Evolutionary conservation across 2,797 vertebrate genomes (phyloP).

Genomic region (Chromis chromis): DNA sequence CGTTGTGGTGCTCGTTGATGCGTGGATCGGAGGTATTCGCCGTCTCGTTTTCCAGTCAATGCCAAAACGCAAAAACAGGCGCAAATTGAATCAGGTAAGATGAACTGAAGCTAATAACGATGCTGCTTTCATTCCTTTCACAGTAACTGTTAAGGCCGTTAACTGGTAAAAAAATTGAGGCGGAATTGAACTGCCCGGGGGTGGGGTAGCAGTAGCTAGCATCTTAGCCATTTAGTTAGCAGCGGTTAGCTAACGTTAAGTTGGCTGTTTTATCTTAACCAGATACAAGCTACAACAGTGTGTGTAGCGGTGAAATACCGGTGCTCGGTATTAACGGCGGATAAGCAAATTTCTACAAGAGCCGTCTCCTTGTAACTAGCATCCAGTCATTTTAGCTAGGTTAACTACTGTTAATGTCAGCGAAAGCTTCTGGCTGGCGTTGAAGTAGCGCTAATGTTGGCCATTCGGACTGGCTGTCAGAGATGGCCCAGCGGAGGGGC

Average conservation of each 20-base stretch:
- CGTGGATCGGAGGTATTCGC: conserved; percentile 81
- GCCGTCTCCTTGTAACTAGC: neutral
- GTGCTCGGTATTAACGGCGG: too few species aligned
- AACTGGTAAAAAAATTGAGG: conserved; percentile 53
- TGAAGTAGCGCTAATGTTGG: conserved; percentile 42
- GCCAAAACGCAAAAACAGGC: conserved; percentile 83
- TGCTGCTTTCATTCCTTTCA: neutral
- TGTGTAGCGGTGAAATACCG: neutral
- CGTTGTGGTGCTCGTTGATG: conserved; percentile 84
- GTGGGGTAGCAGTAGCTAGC: conserved; percentile 78
- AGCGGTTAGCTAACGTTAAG: conserved; percentile 51
- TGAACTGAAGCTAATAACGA: neutral
- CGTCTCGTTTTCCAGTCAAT: conserved; percentile 84
- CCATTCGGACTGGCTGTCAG: conserved; percentile 43
- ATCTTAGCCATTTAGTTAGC: conserved; percentile 60
- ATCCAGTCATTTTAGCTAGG: neutral
- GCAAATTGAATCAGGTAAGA: conserved; percentile 83
- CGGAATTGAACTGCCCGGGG: conserved; percentile 71
- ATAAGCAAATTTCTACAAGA: neutral
- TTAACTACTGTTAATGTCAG: conserved; percentile 30
- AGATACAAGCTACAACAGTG: neutral
- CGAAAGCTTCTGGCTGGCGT: conserved; percentile 27
- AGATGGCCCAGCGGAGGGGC: conserved; percentile 64
- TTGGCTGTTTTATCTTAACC: conserved; percentile 52
- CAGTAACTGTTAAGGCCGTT: neutral